These are phyloP conservation scores for Lasioglossum pauxillum DNA, from an alignment of 2,888 invertebrate genomes.

Conservation along the genomic window DNA sequence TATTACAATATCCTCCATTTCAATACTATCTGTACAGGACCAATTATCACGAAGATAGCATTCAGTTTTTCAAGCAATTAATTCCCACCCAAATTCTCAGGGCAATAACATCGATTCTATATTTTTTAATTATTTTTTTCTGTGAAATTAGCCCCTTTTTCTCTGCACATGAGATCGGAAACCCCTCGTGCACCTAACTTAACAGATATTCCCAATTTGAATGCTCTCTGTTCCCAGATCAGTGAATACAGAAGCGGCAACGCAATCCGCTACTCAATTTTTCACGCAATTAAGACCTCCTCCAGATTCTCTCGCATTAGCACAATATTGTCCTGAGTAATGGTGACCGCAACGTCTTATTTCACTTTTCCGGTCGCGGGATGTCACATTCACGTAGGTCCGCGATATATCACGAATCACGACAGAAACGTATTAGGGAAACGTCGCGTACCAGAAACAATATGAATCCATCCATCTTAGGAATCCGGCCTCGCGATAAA, in stretches of 20 bases:
- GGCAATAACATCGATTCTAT: too few relatives aligned
- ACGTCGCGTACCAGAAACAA: slow-evolving; percentile 37
- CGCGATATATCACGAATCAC: slow-evolving; percentile 39
- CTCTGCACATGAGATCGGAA: too few relatives aligned
- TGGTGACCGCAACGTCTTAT: neutral
- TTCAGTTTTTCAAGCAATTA: too few relatives aligned
- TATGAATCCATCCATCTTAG: slow-evolving; percentile 40
- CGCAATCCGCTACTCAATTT: neutral
- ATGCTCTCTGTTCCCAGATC: neutral
- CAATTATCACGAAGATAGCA: too few relatives aligned
- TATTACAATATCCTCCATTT: neutral
- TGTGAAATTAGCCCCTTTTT: too few relatives aligned
- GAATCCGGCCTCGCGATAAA: slow-evolving; percentile 37
- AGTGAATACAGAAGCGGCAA: neutral
- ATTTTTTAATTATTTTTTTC: too few relatives aligned
- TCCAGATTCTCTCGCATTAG: neutral
- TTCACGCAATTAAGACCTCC: neutral
- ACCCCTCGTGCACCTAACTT: too few relatives aligned
- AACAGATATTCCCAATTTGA: too few relatives aligned
- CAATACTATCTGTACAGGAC: neutral
- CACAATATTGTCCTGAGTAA: neutral
- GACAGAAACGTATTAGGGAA: slow-evolving; percentile 48
- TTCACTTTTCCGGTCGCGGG: neutral
- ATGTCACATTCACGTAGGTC: neutral
- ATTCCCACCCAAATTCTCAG: too few relatives aligned